Base-by-base conservation (phyloP, 2,888 invertebrate species). In the Drosophila eohydei region DNA sequence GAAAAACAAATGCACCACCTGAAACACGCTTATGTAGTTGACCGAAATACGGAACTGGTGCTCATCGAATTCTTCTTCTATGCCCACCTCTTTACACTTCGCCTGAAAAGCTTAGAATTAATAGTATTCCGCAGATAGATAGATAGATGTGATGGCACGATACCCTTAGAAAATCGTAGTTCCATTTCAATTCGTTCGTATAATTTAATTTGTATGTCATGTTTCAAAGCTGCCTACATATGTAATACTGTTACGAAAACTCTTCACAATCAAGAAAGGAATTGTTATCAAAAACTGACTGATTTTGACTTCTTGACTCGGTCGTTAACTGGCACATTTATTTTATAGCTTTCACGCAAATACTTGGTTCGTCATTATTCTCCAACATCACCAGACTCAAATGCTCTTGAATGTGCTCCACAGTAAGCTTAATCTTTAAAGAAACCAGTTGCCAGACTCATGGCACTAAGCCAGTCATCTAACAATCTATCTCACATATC, bases 11-110 rank as follows among this genome's bases (percentile, higher is more conserved):
- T 84, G 78, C 9, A 86, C 40, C 7, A 58, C 0, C 5, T 74
- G 48, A 51, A 84, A 87, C 0, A 75, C 50, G 2, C 50, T 38
- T 7, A 77, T 14, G 21, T 77, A 60, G 8, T 60, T 50, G 14
- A 51, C 41, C 7, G 46, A 36, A 2, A 75, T 46, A 1, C 76
- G 72, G 0, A n/a, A 36, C 12, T 62, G 58, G 58, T 76, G 72
- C 2, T 26, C 21, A 3, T 28, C 12, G 44, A 52, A 62, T 14
- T 72, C 50, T 0, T 59, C 7, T 38, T 65, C 64, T 21, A 76
- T 28, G 12, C 76, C 77, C 14, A 50, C 3, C 6, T 62, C 34
- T 0, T 28, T 30, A 56, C 77, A 72, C 12, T 52, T 77, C 44
- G 56, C 3, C 76, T 76, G 48, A 9, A 8, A 14, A 12, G 8